A percentile compares a stretch with the other conserved stretches of the same genome.
phyloP scores from a whole-genome alignment of 1,140 invertebrate genomes.

The Scaptodrosophila lebanonensis region DNA sequence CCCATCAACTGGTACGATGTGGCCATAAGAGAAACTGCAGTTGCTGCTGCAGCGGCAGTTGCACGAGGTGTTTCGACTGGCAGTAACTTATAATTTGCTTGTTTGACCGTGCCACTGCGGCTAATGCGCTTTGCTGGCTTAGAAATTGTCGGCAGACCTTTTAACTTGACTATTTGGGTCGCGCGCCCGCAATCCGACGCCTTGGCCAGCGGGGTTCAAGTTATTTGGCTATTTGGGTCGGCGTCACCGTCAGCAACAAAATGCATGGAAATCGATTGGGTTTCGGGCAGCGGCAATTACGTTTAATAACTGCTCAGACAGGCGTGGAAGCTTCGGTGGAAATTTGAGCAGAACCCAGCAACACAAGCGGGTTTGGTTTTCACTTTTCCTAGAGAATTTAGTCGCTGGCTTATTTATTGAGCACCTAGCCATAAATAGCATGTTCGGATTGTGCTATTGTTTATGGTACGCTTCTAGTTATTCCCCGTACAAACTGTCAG shows the following conservation, averaged over 20 bases:
- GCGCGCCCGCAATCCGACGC: constrained; percentile 21
- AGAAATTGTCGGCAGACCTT: too few species aligned
- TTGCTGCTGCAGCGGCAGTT: constrained; percentile 21
- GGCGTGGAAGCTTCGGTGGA: too few species aligned
- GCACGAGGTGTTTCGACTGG: neutral
- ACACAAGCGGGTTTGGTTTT: too few species aligned
- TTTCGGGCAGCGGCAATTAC: constrained; percentile 18
- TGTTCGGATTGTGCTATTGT: too few species aligned
- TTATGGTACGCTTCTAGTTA: too few species aligned
- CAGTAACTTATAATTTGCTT: neutral
- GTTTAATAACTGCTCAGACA: too few species aligned
- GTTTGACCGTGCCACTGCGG: too few species aligned
- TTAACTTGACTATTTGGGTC: constrained; percentile 28
- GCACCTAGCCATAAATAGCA: too few species aligned
- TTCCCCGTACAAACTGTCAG: too few species aligned
- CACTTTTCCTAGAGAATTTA: too few species aligned
- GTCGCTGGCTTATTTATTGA: too few species aligned
- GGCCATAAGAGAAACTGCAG: constrained; percentile 34
- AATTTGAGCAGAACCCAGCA: too few species aligned
- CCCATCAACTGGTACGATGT: constrained; percentile 45
- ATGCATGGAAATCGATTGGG: constrained; percentile 30
- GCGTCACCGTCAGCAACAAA: constrained; percentile 23
- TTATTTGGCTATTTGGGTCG: constrained; percentile 35
- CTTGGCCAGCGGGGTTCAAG: constrained; percentile 2
- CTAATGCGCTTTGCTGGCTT: constrained; percentile 67